Base-by-base conservation (phyloP, 2,113 vertebrate species). In the Chloropsis hardwickii region DNA sequence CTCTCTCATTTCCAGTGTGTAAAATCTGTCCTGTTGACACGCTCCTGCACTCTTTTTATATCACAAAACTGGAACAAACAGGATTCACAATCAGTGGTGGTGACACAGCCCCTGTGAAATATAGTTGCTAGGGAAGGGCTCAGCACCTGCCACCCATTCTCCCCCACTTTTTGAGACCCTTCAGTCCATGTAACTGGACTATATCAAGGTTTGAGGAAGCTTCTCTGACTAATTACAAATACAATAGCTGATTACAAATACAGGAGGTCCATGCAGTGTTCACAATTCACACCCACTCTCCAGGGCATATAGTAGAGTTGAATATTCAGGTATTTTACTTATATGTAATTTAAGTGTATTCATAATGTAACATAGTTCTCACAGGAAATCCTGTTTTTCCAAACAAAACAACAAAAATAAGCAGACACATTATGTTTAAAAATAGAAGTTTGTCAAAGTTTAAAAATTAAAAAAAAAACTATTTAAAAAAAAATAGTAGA, bases 1-100 rank as follows among this genome's bases (percentile, higher is more conserved):
- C 92, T 61, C 66, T 95, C 93, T 94, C 62, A 44, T 92, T 97
- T 97, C 97, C 87, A 97, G 95, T 96, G 86, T 94, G 96, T 96
- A 97, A 97, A 98, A 96, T 98, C 97, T 95, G 94, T 97, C 95
- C 97, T 97, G 83, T 97, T 98, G 97, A 97, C 69, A 87, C 47
- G 67, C 17, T 69, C 53, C 77, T 96, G 57, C 4, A 5, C 62
- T 88, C 56, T 77, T 96, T 97, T 94, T 92, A 86, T 58, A 78
- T 47, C 9, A 3, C 57, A 45, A 62, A 91, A 48, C 54, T 77
- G 80, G 53, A 86, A 88, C 73, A 86, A 93, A 89, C 3, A 16
- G 35, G 56, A 91, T 84, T 95, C 91, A 76, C 72, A 82, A 69
- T 80, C 67, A 57, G 23, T 51, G 71, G 5, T 85, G 51, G 45